Conservation (phyloP, 2,113 vertebrate species). For the Notothenia rossii region DNA sequence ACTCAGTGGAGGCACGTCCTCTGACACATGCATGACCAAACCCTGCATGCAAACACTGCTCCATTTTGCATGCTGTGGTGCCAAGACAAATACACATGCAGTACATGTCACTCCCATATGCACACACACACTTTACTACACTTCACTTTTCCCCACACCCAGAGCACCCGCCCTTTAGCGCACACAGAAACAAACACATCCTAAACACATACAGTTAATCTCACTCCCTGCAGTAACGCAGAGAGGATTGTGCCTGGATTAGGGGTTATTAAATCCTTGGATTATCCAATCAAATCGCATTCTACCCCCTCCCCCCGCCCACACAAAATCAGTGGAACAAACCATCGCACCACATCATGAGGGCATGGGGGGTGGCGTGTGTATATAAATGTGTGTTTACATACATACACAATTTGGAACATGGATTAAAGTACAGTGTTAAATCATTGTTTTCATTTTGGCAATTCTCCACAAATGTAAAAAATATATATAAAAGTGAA, state of each 20-base stretch:
- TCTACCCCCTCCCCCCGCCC: conserved; percentile 72
- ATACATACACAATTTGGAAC: conserved; percentile 43
- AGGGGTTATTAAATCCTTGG: conserved; percentile 85
- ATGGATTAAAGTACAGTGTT: conserved; percentile 50
- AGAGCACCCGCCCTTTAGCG: conserved; percentile 34
- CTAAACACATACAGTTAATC: conserved; percentile 82
- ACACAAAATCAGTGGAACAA: conserved; percentile 75
- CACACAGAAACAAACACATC: conserved; percentile 69
- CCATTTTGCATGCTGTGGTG: conserved; percentile 63
- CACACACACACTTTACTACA: conserved; percentile 18
- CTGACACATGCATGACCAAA: conserved; percentile 45
- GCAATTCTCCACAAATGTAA: conserved; percentile 35
- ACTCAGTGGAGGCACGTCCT: conserved; percentile 36
- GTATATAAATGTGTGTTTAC: conserved; percentile 39
- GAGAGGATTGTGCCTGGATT: conserved; percentile 86
- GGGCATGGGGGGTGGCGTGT: conserved; percentile 24
- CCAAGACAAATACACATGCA: conserved; percentile 54
- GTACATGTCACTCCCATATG: conserved; percentile 26
- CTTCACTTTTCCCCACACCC: conserved; percentile 14
- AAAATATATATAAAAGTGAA: conserved; percentile 45
- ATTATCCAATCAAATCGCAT: conserved; percentile 88
- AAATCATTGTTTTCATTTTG: conserved; percentile 43
- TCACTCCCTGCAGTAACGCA: conserved; percentile 80
- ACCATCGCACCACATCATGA: conserved; percentile 68
- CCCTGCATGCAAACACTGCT: conserved; percentile 53